Base-by-base conservation (phyloP, 2,113 vertebrate species). In the Ceratotherium simum region DNA sequence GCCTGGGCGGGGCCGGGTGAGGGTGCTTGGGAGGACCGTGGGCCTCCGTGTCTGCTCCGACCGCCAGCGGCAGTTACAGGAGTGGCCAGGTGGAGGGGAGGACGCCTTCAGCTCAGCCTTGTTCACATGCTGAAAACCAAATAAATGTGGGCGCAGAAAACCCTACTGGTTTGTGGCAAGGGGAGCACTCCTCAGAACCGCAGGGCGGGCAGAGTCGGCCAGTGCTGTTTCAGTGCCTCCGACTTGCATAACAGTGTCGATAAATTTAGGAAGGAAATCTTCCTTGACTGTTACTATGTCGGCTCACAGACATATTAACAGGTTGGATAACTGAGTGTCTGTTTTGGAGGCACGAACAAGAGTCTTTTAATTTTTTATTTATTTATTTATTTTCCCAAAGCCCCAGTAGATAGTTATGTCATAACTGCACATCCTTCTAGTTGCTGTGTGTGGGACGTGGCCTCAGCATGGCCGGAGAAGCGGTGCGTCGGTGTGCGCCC, bases 21-120 rank as follows among this genome's bases (percentile, higher is more conserved):
- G 25, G 27, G 36, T 48, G 23, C 3, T 5, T 12, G 36, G 21
- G 64, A 65, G 62, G n/a, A 31, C 25, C 12, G 12, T 5, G 6
- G 82, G 69, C 31, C 33, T 33, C 31, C 0, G 21, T 3, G 13
- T 56, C 31, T 4, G 29, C 36, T 58, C 48, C 8, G 4, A 58
- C 36, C 36, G 62, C 70, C n/a, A 8, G 3, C 83, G 31, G 1
- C 29, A 4, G 0, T 0, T 9, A 60, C 51, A 46, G 16, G 14
- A 5, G 56, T 20, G 51, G 48, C 67, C 42, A 14, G 29, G 20
- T n/a, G 25, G 42, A 33, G 5, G 29, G 36, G 1, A 12, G 80
- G 14, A 9, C 6, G 31, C 81, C 75, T 33, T 33, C 18, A 8
- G 23, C 3, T 91, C 6, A 75, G 7, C 4, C 39, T 78, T 29